Base-by-base conservation (phyloP, 2,113 vertebrate species). In the Barnardius zonarius region DNA sequence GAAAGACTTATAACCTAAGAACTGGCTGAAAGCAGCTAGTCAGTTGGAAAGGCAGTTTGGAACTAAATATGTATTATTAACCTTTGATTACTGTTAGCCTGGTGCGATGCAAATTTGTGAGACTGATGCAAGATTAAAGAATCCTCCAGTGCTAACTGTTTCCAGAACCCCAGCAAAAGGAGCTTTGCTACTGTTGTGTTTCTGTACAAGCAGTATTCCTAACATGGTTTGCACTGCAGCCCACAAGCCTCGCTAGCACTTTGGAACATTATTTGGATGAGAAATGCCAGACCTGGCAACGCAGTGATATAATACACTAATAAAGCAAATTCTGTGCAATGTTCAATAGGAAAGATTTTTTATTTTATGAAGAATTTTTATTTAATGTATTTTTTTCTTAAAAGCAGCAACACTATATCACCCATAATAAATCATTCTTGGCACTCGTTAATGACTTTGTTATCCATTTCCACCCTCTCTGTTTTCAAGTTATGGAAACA, bases 401-500 rank as follows among this genome's bases (percentile, higher is more conserved):
- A 94, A 96, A 86, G 55, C 61, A 85, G 80, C 19, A 3, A 44
- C 51, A 48, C 33, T 51, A 1, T 90, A 72, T 88, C 46, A 75
- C 57, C 59, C 84, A 43, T 73, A 91, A 83, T 95, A 96, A 96
- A 93, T 74, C 39, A 89, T 66, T 87, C 61, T 55, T 89, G 55
- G 83, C 2, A 2, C 49, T 94, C 7, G 7, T 92, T 95, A 91
- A 93, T 79, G 59, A 89, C 17, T 59, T 72, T 83, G 52, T 83
- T 77, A 86, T 73, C 77, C 63, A 57, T 93, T 96, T 95, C 86
- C 64, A 92, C 76, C 64, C 57, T 91, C 69, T 80, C 70, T 94
- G 55, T 92, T 96, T 86, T 86, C 91, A 87, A 92, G 91, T 88
- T 72, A 77, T 77, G 54, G 82, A 91, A 95, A 90, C 39, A 74